These are phyloP conservation scores for Solenopsis invicta DNA, from an alignment of 1,140 invertebrate species.

Conservation along the genomic window DNA sequence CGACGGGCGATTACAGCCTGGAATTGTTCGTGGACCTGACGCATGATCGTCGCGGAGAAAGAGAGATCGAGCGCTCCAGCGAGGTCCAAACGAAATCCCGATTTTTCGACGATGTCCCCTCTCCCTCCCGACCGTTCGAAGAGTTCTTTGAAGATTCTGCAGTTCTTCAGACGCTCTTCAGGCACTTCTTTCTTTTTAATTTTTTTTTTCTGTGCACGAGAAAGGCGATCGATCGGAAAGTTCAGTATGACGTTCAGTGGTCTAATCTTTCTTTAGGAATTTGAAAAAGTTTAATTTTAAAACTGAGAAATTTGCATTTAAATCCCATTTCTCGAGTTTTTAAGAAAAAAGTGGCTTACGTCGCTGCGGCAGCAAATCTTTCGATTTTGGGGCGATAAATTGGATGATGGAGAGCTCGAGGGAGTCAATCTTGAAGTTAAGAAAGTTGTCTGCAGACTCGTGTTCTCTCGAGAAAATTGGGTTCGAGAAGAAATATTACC, in stretches of 20 bases:
- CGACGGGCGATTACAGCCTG: conserved; percentile 7
- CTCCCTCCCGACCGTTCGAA: background rate
- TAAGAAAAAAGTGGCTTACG: background rate
- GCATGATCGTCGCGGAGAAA: background rate
- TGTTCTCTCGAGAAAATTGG: background rate
- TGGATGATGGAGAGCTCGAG: background rate
- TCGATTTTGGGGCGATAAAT: background rate
- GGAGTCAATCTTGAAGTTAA: conserved; percentile 7
- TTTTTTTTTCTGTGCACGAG: background rate
- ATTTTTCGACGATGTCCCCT: background rate
- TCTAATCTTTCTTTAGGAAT: background rate
- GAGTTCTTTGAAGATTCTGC: background rate
- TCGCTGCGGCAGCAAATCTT: conserved; percentile 1
- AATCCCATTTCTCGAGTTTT: background rate
- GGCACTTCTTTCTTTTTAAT: background rate
- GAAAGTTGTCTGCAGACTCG: background rate
- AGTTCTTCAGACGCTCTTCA: background rate
- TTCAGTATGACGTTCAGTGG: background rate
- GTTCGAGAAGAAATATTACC: no score
- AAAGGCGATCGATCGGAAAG: background rate
- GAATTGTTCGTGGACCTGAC: background rate
- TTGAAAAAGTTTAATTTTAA: background rate
- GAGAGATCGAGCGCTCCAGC: background rate
- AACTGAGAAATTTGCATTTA: conserved; percentile 18
- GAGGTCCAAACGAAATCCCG: background rate